Percentiles rank a stretch among this genome's conserved stretches.
Conservation (phyloP, 2,888 invertebrate species). For the Drosophila pegasa region DNA sequence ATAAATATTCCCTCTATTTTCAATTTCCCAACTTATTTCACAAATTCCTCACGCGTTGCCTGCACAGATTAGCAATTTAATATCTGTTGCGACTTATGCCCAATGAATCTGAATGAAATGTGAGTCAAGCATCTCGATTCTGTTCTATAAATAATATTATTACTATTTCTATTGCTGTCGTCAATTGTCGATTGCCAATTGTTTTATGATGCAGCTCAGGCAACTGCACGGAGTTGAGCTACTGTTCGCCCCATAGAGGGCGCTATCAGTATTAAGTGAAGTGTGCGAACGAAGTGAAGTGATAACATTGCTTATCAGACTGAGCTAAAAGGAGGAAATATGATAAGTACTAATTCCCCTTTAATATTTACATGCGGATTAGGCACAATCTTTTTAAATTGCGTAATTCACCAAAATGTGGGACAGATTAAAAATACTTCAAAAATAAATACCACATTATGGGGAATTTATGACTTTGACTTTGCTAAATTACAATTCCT, state of each 20-base stretch:
- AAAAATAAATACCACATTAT: not conserved
- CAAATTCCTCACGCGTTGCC: conserved; percentile 38
- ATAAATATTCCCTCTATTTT: conserved; percentile 2
- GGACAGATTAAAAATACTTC: not conserved
- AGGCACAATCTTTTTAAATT: conserved; percentile 21
- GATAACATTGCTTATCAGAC: conserved; percentile 48
- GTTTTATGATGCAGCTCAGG: conserved; percentile 41
- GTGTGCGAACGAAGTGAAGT: conserved; percentile 34
- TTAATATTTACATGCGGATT: conserved; percentile 54
- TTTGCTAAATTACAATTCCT: not conserved
- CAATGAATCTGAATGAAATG: conserved; percentile 51
- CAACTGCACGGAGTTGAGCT: conserved; percentile 23
- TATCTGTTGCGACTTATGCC: conserved; percentile 17
- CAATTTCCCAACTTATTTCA: conserved; percentile 13
- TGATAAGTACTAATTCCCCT: conserved; percentile 18
- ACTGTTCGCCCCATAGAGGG: conserved; percentile 1
- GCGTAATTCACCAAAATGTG: not conserved
- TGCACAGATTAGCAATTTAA: conserved; percentile 10
- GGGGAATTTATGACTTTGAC: not conserved
- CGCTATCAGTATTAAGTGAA: conserved; percentile 59
- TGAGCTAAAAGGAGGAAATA: conserved; percentile 11
- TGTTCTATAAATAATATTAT: conserved; percentile 1
- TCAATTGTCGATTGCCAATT: conserved; percentile 27
- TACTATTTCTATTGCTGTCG: conserved; percentile 9
- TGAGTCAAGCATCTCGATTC: conserved; percentile 30